phyloP scores from a whole-genome alignment of 1,140 invertebrate genomes.

The Popillia japonica region DNA sequence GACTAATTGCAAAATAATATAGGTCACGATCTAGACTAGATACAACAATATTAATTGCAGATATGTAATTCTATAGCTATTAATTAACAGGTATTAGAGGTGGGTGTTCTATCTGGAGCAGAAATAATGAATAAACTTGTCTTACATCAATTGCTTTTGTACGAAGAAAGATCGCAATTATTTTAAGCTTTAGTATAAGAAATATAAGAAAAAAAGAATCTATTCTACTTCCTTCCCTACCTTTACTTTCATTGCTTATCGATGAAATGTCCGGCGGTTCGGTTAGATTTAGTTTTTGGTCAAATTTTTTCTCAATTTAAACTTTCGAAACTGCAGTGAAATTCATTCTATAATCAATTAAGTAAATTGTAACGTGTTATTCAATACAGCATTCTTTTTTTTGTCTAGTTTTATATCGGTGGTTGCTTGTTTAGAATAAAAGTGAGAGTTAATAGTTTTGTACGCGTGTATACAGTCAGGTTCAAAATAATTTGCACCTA shows the following conservation, averaged over 20 bases:
- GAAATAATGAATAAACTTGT: neutral
- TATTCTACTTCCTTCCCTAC: too few relatives aligned
- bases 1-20: too few relatives aligned
- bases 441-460: constrained; percentile 10
- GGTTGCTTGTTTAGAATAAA: neutral
- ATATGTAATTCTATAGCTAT: constrained; percentile 1
- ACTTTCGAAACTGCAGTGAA: constrained; percentile 21
- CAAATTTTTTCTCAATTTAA: neutral
- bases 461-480: too few relatives aligned
- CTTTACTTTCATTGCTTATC: neutral
- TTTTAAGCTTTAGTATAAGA: neutral
- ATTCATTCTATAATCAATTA: neutral
- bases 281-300: neutral
- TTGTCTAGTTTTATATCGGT: neutral
- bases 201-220: too few relatives aligned
- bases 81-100: constrained; percentile 1
- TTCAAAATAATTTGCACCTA: too few relatives aligned
- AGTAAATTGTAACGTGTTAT: neutral
- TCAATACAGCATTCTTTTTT: neutral
- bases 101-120: constrained; percentile 9
- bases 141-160: neutral
- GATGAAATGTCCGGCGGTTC: neutral
- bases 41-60: constrained; percentile 26
- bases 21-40: too few relatives aligned
- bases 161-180: neutral